These are phyloP conservation scores for Pyralis farinalis DNA, from an alignment of 2,888 invertebrate genomes.

Conservation along the genomic window DNA sequence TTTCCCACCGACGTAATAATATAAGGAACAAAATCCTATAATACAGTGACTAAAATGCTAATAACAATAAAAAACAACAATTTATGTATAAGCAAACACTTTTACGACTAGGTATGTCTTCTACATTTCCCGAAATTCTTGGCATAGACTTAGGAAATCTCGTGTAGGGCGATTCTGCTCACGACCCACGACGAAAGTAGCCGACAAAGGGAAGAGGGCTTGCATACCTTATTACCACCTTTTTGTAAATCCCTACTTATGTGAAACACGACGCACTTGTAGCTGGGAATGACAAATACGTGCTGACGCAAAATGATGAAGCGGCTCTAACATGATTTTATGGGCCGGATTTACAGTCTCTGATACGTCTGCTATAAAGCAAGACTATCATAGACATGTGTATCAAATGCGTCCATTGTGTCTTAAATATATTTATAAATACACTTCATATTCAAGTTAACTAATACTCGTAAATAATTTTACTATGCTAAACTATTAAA, in stretches of 20 bases:
- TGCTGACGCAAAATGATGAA: slow-evolving; percentile 42
- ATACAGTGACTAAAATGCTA: neutral
- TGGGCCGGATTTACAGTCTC: neutral
- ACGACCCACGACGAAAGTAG: slow-evolving; percentile 79
- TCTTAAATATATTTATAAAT: neutral
- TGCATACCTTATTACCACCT: slow-evolving; percentile 80
- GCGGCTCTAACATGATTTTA: slow-evolving; percentile 29
- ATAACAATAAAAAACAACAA: slow-evolving; percentile 30
- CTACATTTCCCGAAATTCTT: slow-evolving; percentile 58
- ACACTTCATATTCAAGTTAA: too few relatives aligned
- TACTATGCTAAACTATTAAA: too few relatives aligned
- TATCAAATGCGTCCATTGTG: neutral
- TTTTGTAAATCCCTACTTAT: slow-evolving; percentile 76
- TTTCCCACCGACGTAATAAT: too few relatives aligned
- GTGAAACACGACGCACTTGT: slow-evolving; percentile 68
- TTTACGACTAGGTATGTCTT: slow-evolving; percentile 50
- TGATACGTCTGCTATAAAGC: neutral
- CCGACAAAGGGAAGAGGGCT: slow-evolving; percentile 79
- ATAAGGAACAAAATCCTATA: too few relatives aligned
- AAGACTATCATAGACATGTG: neutral
- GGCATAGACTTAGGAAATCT: slow-evolving; percentile 62
- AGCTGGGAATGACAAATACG: slow-evolving; percentile 62
- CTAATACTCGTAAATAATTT: too few relatives aligned
- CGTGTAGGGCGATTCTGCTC: slow-evolving; percentile 50
- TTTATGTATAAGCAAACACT: slow-evolving; percentile 59